phyloP scores from a whole-genome alignment of 2,797 vertebrate species.

The Mus minutoides region DNA sequence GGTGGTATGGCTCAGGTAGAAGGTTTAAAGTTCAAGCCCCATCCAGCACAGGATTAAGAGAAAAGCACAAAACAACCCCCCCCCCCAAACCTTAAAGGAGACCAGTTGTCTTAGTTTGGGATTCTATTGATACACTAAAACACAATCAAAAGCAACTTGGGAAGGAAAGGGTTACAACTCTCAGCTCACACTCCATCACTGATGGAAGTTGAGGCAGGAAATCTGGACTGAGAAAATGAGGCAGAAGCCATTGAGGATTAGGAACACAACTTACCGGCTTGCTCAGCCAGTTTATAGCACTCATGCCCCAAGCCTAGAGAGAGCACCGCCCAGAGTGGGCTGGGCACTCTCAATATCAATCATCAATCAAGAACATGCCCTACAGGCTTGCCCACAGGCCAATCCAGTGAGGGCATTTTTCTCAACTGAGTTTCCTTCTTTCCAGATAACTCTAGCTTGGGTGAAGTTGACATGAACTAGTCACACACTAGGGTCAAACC shows the following conservation, averaged over 20 bases:
- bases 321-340: neutral
- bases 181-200: neutral
- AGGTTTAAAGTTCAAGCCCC: neutral
- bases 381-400: neutral
- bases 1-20: neutral
- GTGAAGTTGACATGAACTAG: neutral
- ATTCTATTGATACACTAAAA: neutral
- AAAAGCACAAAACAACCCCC: neutral
- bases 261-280: neutral
- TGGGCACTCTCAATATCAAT: neutral
- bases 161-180: neutral
- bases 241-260: neutral
- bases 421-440: neutral
- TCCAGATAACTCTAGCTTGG: neutral
- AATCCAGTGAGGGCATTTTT: neutral
- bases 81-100: neutral
- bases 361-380: neutral
- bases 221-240: neutral
- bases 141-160: neutral
- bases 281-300: neutral
- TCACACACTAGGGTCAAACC: neutral
- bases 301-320: too few relatives aligned
- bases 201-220: neutral
- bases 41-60: neutral
- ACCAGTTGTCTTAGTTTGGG: neutral